Evolutionary conservation across 2,888 invertebrate genomes (phyloP), one percentile per base, ranked within the genome.

Genomic region (Gisinianus flammeolus): DNA sequence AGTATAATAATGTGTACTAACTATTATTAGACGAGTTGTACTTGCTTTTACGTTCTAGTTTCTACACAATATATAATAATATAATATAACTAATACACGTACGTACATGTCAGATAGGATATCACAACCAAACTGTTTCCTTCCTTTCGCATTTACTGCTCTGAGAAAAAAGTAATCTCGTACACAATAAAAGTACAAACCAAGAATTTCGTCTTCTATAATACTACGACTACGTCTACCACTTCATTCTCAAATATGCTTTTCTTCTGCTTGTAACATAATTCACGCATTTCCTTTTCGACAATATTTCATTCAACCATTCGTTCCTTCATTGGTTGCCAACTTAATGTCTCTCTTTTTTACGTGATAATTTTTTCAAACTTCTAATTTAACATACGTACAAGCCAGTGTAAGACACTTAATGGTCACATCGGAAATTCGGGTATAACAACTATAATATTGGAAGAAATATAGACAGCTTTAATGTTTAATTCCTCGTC

Each of bases 41-140:
- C n/a, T n/a, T n/a, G n/a, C n/a, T n/a, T n/a, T n/a, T n/a, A n/a
- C n/a, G n/a, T n/a, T n/a, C n/a, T 2, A 58, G n/a, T 58, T n/a
- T n/a, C 8, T 58, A 2, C 19, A n/a, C 22, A 58, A 58, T 26
- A 62, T 26, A 62, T 28, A 26, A 26, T 12, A 62, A 10, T 62
- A 26, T 5, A 6, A 69, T 62, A 64, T 62, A 35, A 16, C 31
- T 64, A 54, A n/a, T 62, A 69, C 16, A 30, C 24, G 33, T 78
- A 74, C 64, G 78, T 78, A 78, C 68, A 73, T 74, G 56, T 28
- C 28, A 62, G 16, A 58, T 77, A 35, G 71, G 58, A 74, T 74
- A 78, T 78, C 78, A 78, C 78, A 78, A 78, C 74, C 78, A 69
- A 73, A 74, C 68, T 31, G 68, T 62, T 52, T 69, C 78, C 56